These are phyloP conservation scores for Smutsia temminckii DNA, from an alignment of 2,797 vertebrate genomes.

Conservation along the genomic window DNA sequence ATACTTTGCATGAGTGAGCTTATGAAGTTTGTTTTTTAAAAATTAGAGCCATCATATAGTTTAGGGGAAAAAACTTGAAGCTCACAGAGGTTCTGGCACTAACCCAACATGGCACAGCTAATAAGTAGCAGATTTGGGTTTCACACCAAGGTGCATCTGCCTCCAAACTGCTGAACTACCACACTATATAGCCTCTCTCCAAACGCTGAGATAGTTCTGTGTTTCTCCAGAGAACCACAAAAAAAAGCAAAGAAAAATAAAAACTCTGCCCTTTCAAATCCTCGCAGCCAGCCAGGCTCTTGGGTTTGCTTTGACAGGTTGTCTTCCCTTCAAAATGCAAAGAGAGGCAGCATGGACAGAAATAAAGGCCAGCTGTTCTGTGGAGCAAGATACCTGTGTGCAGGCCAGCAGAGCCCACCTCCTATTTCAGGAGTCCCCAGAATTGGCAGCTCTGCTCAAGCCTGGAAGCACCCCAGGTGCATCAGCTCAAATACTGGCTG, in stretches of 20 bases:
- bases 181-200: not conserved
- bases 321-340: conserved; percentile 64
- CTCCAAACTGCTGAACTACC: not conserved
- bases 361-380: conserved; percentile 50
- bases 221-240: conserved; percentile 16
- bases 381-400: not conserved
- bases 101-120: not conserved
- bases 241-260: conserved; percentile 26
- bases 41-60: not conserved
- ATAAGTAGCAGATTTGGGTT: not conserved
- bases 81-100: not conserved
- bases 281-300: conserved; percentile 43
- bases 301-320: conserved; percentile 67
- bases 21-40: not conserved
- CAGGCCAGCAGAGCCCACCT: not conserved
- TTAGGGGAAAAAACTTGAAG: not conserved
- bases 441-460: not conserved
- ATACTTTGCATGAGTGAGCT: not conserved
- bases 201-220: not conserved
- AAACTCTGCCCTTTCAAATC: conserved; percentile 58
- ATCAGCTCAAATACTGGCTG: not conserved
- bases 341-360: not conserved
- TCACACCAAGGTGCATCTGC: not conserved
- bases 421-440: not conserved
- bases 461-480: not conserved